These are phyloP conservation scores for Zaprionus nigranus DNA, from an alignment of 1,140 invertebrate genomes.

Conservation along the genomic window DNA sequence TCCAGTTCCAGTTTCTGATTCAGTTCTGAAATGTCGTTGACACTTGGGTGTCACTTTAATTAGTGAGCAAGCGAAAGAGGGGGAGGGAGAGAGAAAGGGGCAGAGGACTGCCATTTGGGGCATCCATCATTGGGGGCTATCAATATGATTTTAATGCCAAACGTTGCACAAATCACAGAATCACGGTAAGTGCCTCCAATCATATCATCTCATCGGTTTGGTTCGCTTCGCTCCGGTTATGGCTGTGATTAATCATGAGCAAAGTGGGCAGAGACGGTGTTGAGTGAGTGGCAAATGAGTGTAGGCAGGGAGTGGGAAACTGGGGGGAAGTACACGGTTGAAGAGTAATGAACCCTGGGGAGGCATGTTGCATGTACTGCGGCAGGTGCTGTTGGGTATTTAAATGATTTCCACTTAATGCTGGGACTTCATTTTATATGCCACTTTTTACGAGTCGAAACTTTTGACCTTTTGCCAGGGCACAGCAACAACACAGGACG, in stretches of 20 bases:
- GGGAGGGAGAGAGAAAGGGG: not conserved
- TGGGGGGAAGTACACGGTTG: not conserved
- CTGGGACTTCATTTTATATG: constrained; percentile 69
- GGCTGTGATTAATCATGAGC: constrained; percentile 53
- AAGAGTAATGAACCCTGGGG: not conserved
- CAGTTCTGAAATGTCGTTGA: constrained; percentile 31
- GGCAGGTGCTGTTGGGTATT: constrained; percentile 46
- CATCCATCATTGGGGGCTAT: constrained; percentile 59
- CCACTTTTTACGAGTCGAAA: constrained; percentile 74
- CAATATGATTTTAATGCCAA: constrained; percentile 51
- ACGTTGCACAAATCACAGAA: constrained; percentile 55
- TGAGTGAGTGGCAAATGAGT: constrained; percentile 11
- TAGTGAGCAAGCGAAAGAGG: constrained; percentile 36
- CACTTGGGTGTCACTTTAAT: constrained; percentile 56
- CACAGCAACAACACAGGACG: constrained; percentile 16
- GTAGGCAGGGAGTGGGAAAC: not conserved
- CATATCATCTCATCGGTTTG: constrained; percentile 29
- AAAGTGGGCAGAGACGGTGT: constrained; percentile 13
- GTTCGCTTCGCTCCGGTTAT: constrained; percentile 16
- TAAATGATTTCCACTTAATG: constrained; percentile 70
- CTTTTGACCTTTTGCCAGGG: constrained; percentile 65
- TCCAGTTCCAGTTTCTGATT: not conserved
- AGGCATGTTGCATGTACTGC: constrained; percentile 29
- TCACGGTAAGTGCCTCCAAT: constrained; percentile 49
- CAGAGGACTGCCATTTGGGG: not conserved